Evolutionary conservation across 2,113 vertebrate species (phyloP).

Genomic region (Pungitius pungitius): DNA sequence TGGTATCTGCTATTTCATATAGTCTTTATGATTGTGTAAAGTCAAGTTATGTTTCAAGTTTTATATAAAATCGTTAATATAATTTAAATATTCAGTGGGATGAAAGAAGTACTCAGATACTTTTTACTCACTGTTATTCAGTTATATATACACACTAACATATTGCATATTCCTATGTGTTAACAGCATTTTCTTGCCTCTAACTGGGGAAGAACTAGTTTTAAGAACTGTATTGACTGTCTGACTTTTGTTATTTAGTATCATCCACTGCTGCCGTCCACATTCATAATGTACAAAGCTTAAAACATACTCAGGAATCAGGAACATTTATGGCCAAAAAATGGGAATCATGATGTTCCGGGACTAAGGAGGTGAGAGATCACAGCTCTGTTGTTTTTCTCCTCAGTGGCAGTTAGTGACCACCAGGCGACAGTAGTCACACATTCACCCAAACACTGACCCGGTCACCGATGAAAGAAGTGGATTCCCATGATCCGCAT

Average conservation of each 20-base stretch:
- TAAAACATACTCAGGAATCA: neutral
- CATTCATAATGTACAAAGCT: neutral
- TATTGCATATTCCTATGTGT: neutral
- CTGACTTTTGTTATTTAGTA: neutral
- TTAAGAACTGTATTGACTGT: neutral
- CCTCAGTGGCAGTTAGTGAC: constrained; percentile 4
- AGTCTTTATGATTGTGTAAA: neutral
- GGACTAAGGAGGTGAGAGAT: neutral
- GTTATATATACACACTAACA: neutral
- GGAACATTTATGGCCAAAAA: no score
- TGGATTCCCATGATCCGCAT: constrained; percentile 61
- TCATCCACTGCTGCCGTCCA: neutral
- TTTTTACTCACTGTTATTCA: neutral
- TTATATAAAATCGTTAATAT: neutral
- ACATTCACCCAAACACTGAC: neutral
- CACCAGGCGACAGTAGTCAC: constrained; percentile 52
- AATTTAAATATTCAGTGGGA: neutral
- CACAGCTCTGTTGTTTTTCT: neutral
- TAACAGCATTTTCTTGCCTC: neutral
- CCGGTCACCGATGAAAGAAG: constrained; percentile 39
- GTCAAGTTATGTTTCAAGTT: neutral
- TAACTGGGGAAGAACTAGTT: neutral
- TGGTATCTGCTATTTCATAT: neutral
- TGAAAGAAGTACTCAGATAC: neutral
- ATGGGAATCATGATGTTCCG: neutral